phyloP scores from a whole-genome alignment of 2,113 vertebrate genomes.

The Melierax canorus region DNA sequence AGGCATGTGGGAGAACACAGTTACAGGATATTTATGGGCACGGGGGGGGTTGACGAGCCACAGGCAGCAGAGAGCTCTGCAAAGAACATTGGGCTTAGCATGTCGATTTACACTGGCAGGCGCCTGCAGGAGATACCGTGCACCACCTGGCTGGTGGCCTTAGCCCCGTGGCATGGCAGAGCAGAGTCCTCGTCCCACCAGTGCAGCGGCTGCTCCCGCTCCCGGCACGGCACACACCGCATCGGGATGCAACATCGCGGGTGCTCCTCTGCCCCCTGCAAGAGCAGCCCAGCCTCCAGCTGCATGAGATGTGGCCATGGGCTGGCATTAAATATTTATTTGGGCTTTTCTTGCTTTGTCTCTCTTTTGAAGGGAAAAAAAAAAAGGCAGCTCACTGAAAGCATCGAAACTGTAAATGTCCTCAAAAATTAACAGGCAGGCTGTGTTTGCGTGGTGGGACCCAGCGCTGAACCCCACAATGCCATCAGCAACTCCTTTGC shows the following conservation, averaged over 20 bases:
- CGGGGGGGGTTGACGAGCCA: accelerated
- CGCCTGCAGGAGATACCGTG: accelerated
- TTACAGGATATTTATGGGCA: not conserved
- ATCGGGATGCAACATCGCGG: accelerated
- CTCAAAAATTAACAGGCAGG: not conserved
- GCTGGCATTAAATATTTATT: not conserved
- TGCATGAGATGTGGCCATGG: not conserved
- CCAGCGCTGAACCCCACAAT: not conserved
- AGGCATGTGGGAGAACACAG: not conserved
- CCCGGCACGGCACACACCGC: accelerated
- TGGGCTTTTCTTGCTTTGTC: not conserved
- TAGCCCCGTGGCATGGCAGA: accelerated
- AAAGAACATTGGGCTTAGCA: not conserved
- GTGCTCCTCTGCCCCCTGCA: accelerated
- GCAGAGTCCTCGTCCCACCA: not conserved
- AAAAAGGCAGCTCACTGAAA: not conserved
- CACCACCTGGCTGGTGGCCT: not conserved
- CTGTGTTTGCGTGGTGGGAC: not conserved
- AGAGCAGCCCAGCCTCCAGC: not conserved
- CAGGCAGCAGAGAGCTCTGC: not conserved
- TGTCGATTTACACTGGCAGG: accelerated
- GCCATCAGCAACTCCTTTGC: not conserved
- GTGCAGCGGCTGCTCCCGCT: accelerated
- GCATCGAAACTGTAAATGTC: not conserved
- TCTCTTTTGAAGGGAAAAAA: not conserved